Base-by-base conservation (phyloP, 2,113 vertebrate species). In the Candoia aspera region DNA sequence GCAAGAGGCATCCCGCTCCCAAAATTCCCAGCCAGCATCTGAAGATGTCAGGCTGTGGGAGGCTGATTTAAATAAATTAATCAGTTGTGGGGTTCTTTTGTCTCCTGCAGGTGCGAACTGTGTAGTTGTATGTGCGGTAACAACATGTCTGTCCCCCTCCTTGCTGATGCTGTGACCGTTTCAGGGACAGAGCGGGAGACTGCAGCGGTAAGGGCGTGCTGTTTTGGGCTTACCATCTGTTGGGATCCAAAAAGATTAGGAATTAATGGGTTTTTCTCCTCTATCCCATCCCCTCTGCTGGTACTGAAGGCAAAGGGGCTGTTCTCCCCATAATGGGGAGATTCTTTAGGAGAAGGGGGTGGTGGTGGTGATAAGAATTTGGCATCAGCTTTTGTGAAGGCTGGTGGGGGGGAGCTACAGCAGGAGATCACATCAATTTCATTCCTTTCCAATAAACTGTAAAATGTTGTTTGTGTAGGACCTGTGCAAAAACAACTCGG, bases 131-230 rank as follows among this genome's bases (percentile, higher is more conserved):
- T 99, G 99, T 99, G 99, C 98, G 99, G 99, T 98, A 99, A 99
- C 98, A 99, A 99, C 98, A 99, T 99, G 99, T 99, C 99, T 98
- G 98, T 99, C 97, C 99, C 99, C 98, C 98, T 99, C 98, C 99
- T 99, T 94, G 97, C 98, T 46, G 99, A 99, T 92, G 99, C 99
- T 91, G 98, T 98, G 97, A 99, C 99, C 23, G 97, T 99, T 97
- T 98, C 99, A 90, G 99, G 98, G 97, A 97, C 96, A 94, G 99
- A 99, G 98, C 99, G 98, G 98, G 99, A 99, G 97, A 99, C 99
- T 1, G 99, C 99, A 0, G 99, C 98, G 98, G 99, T 99, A 97
- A 99, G 99, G 96, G 21, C 73, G 11, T 53, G 24, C 83, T 33
- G 12, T 90, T 85, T 23, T 37, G 6, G 87, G 62, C 23, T 42